Evolutionary conservation across 2,113 vertebrate genomes (phyloP).

Genomic region (Abramis brama): DNA sequence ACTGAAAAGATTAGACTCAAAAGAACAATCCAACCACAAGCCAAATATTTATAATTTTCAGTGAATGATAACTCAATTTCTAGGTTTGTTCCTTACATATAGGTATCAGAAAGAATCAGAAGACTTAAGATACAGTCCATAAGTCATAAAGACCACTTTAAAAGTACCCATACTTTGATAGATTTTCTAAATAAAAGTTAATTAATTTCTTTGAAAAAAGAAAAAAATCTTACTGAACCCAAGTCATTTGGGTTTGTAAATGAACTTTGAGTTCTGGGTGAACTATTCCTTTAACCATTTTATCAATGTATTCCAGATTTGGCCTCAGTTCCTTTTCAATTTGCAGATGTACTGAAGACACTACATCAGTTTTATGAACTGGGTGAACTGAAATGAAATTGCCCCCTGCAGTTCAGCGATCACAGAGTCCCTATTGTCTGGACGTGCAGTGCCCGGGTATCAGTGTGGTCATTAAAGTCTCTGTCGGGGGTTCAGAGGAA

Average conservation of each 20-base stretch:
- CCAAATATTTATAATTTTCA: neutral
- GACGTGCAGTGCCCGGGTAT: neutral
- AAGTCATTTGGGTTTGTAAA: neutral
- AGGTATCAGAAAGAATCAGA: neutral
- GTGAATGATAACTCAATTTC: neutral
- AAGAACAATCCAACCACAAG: neutral
- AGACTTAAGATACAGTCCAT: neutral
- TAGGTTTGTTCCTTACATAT: neutral
- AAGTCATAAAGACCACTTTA: neutral
- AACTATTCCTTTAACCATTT: neutral
- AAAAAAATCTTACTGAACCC: neutral
- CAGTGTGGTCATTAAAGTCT: conserved; percentile 34
- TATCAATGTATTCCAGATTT: conserved; percentile 14
- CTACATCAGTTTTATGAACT: conserved; percentile 21
- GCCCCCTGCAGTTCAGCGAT: conserved; percentile 15
- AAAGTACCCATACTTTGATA: neutral
- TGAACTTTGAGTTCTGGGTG: neutral
- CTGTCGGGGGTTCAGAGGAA: conserved; percentile 25
- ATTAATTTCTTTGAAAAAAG: neutral
- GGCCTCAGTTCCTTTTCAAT: conserved; percentile 20
- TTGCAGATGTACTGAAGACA: conserved; percentile 26
- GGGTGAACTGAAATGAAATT: conserved; percentile 11
- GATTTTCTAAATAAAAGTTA: neutral
- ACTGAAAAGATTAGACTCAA: neutral
- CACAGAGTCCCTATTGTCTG: conserved; percentile 28